Evolutionary conservation across 2,797 vertebrate genomes (phyloP).

Genomic region (Rhabdomys pumilio): DNA sequence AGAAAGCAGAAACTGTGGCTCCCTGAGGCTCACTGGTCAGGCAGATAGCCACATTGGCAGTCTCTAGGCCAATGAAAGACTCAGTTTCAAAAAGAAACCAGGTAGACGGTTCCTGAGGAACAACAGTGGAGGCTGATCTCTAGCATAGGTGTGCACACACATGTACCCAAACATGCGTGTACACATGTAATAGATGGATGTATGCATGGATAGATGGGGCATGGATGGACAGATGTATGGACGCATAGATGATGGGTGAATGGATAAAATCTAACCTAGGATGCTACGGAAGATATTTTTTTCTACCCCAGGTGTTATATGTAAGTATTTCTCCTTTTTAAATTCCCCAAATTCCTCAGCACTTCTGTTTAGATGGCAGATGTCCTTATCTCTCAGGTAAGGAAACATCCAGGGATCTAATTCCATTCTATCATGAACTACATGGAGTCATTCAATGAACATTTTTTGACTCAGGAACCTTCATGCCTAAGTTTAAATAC

Average conservation of each 20-base stretch:
- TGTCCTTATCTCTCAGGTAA: not conserved
- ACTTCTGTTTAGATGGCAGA: not conserved
- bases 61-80: not conserved
- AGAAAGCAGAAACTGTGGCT: not conserved
- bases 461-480: not conserved
- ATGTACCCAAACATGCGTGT: not conserved
- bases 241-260: not conserved
- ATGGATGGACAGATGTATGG: not conserved
- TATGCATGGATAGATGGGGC: not conserved
- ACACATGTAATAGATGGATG: not conserved
- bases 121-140: not conserved
- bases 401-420: not conserved
- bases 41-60: not conserved
- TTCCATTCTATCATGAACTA: not conserved
- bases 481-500: not conserved
- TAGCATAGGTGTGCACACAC: not conserved
- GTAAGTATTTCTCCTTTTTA: not conserved
- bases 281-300: not conserved
- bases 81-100: not conserved
- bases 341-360: not conserved
- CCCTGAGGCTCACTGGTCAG: not conserved
- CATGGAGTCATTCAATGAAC: not conserved
- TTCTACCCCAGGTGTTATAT: not conserved
- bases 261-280: not conserved
- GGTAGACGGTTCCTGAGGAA: not conserved